Evolutionary conservation across 2,888 invertebrate genomes (phyloP), one percentile per base, ranked within the genome.

Genomic region (Eumerus sabulonum): DNA sequence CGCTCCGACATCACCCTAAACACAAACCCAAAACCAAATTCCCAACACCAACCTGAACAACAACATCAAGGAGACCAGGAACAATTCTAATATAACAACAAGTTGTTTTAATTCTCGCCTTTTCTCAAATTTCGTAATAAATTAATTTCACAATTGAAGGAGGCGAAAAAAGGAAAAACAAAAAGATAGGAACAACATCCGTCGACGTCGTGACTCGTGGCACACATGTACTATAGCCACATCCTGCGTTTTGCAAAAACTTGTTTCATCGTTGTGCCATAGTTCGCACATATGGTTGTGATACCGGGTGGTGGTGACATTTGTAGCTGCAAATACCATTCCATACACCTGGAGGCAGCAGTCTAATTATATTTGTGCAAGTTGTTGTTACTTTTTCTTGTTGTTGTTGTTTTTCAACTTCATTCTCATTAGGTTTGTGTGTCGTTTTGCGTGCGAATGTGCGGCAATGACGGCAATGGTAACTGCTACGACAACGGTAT

Each of bases 381-480:
- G 59, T 63, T 62, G 60, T 67, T 72, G 35, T 14, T 47, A 36
- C 56, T 60, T 59, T 27, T 44, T 36, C 38, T n/a, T 40, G 59
- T 63, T 62, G 60, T 67, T 72, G 35, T 14, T 47, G 42, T 62
- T 60, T 59, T 27, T 44, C 19, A 17, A 4, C 13, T 11, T 17
- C 50, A 48, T 27, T 7, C 27, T 27, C 40, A 42, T 27, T 18
- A n/a, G n/a, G 11, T 38, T 9, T 13, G 1, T 50, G 14, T 44
- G 51, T 35, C 27, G 38, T 57, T 59, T 13, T 57, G 66, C 38
- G 27, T 35, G 60, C 70, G 76, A 63, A 82, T 83, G 84, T 82
- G 82, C 68, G 82, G 84, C 86, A 82, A 85, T 79, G 83, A 85
- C 83, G 84, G 83, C 81, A 82, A 42, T n/a, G 56, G 35, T 60